phyloP scores from a whole-genome alignment of 2,888 invertebrate genomes.

The Hermaeophaga mercurialis region DNA sequence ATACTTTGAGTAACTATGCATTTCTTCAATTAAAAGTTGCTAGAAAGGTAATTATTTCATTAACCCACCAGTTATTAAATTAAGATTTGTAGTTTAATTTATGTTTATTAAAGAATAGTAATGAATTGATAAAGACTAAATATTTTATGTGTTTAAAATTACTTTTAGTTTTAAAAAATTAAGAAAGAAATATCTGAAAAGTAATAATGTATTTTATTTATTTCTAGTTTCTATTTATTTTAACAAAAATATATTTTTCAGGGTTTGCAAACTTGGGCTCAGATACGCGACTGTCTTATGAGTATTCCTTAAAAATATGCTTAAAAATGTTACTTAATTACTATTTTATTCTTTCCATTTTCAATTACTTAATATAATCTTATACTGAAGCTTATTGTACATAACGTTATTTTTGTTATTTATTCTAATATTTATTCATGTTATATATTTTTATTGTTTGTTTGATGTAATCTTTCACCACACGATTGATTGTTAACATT shows the following conservation, averaged over 20 bases:
- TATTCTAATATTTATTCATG: conserved; percentile 22
- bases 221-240: neutral
- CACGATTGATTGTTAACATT: conserved; percentile 8
- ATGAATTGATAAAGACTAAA: no score
- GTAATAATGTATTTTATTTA: neutral
- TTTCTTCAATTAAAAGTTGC: conserved; percentile 75
- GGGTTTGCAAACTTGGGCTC: conserved; percentile 78
- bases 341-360: neutral
- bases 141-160: no score
- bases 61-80: no score
- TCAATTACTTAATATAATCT: no score
- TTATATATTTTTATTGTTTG: conserved; percentile 11
- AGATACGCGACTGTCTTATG: conserved; percentile 75
- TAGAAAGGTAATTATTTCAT: conserved; percentile 74
- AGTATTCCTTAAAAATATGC: conserved; percentile 65
- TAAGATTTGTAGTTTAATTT: no score
- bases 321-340: conserved; percentile 13
- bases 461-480: conserved; percentile 14
- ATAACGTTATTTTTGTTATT: conserved; percentile 22
- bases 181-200: neutral
- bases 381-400: conserved; percentile 13
- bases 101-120: no score
- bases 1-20: conserved; percentile 72
- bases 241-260: conserved; percentile 53
- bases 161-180: no score